phyloP scores from a whole-genome alignment of 2,888 invertebrate species.

The Phalangium opilio region DNA sequence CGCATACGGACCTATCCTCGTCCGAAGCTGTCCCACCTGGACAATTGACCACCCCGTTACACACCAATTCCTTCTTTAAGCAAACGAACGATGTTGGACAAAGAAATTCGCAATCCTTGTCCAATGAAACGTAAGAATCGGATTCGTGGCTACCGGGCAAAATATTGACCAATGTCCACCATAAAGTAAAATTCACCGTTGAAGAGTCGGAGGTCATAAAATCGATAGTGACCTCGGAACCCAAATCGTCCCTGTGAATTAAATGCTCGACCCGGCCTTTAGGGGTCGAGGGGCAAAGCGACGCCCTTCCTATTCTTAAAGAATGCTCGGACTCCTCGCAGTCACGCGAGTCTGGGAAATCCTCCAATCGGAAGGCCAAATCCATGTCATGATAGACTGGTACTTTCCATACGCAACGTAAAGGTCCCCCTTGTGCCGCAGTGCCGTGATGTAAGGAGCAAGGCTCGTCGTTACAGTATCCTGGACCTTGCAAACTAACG shows the following conservation, averaged over 20 bases:
- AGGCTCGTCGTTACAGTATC: too few relatives aligned
- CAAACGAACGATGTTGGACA: constrained; percentile 68
- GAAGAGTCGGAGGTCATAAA: constrained; percentile 8
- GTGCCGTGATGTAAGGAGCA: neutral
- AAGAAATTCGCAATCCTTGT: constrained; percentile 57
- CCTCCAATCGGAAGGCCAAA: constrained; percentile 10
- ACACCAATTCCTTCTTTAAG: constrained; percentile 64
- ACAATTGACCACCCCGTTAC: constrained; percentile 76
- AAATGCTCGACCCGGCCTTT: constrained; percentile 5
- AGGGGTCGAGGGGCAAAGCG: constrained; percentile 6
- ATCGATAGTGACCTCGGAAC: constrained; percentile 10
- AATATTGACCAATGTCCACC: constrained; percentile 17
- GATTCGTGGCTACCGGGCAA: constrained; percentile 12
- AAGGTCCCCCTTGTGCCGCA: constrained; percentile 4
- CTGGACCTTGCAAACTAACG: neutral
- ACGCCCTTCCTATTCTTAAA: constrained; percentile 6
- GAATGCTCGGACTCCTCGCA: constrained; percentile 8
- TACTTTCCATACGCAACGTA: constrained; percentile 15
- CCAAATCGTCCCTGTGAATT: constrained; percentile 11
- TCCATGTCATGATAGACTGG: constrained; percentile 17
- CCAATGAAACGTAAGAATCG: constrained; percentile 15
- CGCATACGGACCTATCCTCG: constrained; percentile 12
- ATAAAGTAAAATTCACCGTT: constrained; percentile 10
- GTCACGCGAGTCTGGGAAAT: constrained; percentile 7
- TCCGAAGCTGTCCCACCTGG: constrained; percentile 9